phyloP scores from a whole-genome alignment of 2,797 vertebrate genomes.

The Bovichtus diacanthus region DNA sequence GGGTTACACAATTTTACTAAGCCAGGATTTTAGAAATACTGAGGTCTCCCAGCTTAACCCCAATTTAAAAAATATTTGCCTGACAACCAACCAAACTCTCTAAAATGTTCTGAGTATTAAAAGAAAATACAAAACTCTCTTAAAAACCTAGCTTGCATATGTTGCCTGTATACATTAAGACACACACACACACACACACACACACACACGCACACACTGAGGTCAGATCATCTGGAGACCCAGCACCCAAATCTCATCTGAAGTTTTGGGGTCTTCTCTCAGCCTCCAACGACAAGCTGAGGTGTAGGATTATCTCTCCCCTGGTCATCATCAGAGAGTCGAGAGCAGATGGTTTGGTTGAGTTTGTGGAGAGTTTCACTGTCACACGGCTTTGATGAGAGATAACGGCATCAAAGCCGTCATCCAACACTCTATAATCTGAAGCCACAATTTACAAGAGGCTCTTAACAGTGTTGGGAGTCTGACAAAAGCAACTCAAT shows the following conservation, averaged over 20 bases:
- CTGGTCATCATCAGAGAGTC: conserved; percentile 19
- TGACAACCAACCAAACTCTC: neutral
- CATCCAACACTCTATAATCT: conserved; percentile 58
- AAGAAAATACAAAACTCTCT: too few species aligned
- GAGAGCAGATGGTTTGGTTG: conserved; percentile 41
- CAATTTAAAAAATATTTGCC: neutral
- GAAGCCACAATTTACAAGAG: conserved; percentile 36
- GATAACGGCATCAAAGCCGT: conserved; percentile 38
- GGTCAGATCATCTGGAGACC: conserved; percentile 1
- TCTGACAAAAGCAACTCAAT: conserved; percentile 36
- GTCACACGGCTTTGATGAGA: conserved; percentile 42
- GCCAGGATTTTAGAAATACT: too few species aligned
- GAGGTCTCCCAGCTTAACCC: neutral
- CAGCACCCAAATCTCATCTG: conserved; percentile 3
- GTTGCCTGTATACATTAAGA: neutral
- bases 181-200: too few species aligned
- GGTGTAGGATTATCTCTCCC: conserved; percentile 26
- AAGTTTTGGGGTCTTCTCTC: neutral
- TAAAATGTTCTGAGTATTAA: neutral
- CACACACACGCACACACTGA: too few species aligned
- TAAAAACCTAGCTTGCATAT: too few species aligned
- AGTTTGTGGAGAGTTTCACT: conserved; percentile 31
- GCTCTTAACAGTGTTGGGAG: conserved; percentile 32
- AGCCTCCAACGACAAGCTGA: neutral
- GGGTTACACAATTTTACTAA: neutral